Evolutionary conservation across 2,888 invertebrate genomes (phyloP), one percentile per base, ranked within the genome.

Genomic region (Ceriagrion tenellum): DNA sequence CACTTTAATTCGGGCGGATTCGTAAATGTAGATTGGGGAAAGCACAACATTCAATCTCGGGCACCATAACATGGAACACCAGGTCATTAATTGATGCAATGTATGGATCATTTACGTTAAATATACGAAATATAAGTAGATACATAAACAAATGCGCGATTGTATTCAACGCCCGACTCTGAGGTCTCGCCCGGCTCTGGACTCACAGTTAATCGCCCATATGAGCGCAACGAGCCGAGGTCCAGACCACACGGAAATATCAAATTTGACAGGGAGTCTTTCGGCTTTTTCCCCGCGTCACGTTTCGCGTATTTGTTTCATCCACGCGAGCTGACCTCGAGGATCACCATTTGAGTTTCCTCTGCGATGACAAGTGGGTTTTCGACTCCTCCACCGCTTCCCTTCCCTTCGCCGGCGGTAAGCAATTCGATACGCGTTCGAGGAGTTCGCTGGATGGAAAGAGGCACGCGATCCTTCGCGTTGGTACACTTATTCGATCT

Each of bases 291-390:
- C 35, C 35, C 18, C 35, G 81, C 30, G 35, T 81, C 35, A 35
- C 81, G 81, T 81, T 81, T 81, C 81, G 81, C 10, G 30, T 35
- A 81, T 81, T 81, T 35, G 26, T 81, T 81, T 81, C 81, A 81
- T 81, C 26, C 13, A n/a, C 3, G 10, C 35, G 23, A 12, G 81
- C 35, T 35, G 74, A 81, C 35, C 30, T 81, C 81, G 30, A 35
- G 30, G 30, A 81, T 81, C 81, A 35, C 81, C 16, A 16, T 81
- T 81, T 81, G 35, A 16, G 16, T 81, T 69, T 81, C 81, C 13
- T 81, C 30, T 1, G 81, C 13, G 30, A 81, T 16, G 35, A 35
- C 81, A 35, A 35, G 35, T 35, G 81, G 16, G 81, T 81, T 81
- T 81, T 81, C 81, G 81, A 81, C 35, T 13, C 18, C 16, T 4